A percentile compares a stretch with the other conserved stretches of the same genome.
Conservation (phyloP, 2,888 invertebrate species). For the Xylocampa areola region DNA sequence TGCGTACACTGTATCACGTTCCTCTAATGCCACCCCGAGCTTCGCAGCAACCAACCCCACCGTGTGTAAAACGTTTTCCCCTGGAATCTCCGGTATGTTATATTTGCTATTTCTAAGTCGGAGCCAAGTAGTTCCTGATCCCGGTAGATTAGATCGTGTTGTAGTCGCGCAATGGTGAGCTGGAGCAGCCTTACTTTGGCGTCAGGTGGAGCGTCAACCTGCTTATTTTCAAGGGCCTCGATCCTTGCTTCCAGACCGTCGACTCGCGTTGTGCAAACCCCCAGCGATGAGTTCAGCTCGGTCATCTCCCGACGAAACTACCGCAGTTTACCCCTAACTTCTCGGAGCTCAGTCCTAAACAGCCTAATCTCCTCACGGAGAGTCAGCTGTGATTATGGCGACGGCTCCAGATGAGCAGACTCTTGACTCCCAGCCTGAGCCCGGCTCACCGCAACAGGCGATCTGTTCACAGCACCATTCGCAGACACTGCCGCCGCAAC, state of each 20-base stretch:
- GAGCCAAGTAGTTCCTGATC: conserved; percentile 20
- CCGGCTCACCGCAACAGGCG: neutral
- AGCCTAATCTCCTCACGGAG: neutral
- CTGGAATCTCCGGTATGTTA: conserved; percentile 9
- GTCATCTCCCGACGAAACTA: too few species aligned
- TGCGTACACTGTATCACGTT: conserved; percentile 10
- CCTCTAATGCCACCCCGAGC: conserved; percentile 10
- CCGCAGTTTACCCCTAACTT: neutral
- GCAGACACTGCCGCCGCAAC: neutral
- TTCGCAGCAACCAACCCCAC: conserved; percentile 3
- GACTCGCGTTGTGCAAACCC: neutral
- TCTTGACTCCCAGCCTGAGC: neutral
- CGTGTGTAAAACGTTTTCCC: conserved; percentile 12
- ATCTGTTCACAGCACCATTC: neutral
- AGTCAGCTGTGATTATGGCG: neutral
- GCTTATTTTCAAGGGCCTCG: neutral
- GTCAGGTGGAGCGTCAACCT: neutral
- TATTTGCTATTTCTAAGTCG: conserved; percentile 18
- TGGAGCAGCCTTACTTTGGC: neutral
- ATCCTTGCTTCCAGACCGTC: neutral
- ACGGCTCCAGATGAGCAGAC: too few species aligned
- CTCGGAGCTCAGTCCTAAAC: neutral
- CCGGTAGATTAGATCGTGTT: conserved; percentile 10
- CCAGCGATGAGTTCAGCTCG: too few species aligned
- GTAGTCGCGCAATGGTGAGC: neutral